Evolutionary conservation across 2,113 vertebrate genomes (phyloP).

Genomic region (Dermatemys mawii): DNA sequence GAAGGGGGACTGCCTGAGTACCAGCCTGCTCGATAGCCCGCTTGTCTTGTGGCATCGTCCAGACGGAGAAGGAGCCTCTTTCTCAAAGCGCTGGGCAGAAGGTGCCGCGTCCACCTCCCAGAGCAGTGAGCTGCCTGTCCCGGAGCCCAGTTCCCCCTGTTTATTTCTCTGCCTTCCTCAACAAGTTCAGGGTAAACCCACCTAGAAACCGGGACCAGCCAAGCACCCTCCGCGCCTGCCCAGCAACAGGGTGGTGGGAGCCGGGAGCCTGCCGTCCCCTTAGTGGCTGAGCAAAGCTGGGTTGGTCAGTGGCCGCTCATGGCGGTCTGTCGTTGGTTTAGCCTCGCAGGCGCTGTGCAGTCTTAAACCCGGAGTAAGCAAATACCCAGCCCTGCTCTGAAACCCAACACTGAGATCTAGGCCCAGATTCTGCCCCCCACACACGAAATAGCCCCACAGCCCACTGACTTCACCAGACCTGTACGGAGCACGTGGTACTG

Average conservation of each 20-base stretch:
- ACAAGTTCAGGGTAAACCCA: background rate
- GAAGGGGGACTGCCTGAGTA: no score
- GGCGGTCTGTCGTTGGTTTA: background rate
- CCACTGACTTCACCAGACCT: background rate
- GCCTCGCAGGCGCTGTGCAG: background rate
- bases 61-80: background rate
- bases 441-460: background rate
- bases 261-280: background rate
- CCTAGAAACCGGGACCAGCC: background rate
- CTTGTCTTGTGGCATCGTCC: background rate
- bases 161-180: background rate
- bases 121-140: background rate
- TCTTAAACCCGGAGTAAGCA: background rate
- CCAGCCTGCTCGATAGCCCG: no score
- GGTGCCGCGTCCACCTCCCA: background rate
- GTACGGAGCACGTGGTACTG: background rate
- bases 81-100: background rate
- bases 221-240: no score
- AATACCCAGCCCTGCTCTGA: background rate
- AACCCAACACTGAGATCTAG: background rate
- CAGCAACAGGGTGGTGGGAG: background rate
- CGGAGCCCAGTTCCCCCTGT: background rate
- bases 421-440: background rate
- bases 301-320: background rate
- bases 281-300: background rate